Percentiles rank a stretch among this genome's conserved stretches.
Evolutionary conservation across 2,888 invertebrate genomes (phyloP).

Genomic region (Diaperis boleti): DNA sequence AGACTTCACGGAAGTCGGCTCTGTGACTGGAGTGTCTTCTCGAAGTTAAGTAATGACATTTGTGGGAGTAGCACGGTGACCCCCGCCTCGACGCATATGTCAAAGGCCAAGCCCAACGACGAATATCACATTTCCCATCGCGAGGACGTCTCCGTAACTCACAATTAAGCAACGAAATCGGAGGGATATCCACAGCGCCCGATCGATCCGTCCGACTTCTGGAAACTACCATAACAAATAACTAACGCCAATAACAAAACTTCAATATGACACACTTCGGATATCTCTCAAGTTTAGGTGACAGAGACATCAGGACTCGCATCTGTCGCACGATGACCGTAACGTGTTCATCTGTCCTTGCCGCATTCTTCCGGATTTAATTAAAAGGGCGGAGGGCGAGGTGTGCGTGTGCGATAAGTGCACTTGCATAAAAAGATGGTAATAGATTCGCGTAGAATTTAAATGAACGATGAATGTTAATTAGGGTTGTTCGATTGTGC

Average conservation of each 20-base stretch:
- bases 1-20: constrained; percentile 10
- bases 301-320: constrained; percentile 64
- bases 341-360: constrained; percentile 52
- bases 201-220: constrained; percentile 42
- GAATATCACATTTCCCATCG: constrained; percentile 34
- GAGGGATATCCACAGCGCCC: no score
- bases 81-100: constrained; percentile 43
- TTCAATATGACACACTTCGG: constrained; percentile 64
- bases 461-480: constrained; percentile 35
- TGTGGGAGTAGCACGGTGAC: constrained; percentile 32
- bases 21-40: neutral
- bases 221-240: constrained; percentile 58
- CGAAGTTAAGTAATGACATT: constrained; percentile 14
- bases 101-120: constrained; percentile 45
- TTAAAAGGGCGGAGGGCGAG: constrained; percentile 32
- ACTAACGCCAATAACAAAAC: constrained; percentile 62
- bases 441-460: constrained; percentile 37
- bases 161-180: neutral
- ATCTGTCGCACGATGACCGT: constrained; percentile 54
- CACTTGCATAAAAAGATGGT: constrained; percentile 15
- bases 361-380: constrained; percentile 27
- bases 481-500: constrained; percentile 32
- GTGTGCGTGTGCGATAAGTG: constrained; percentile 16
- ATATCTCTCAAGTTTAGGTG: constrained; percentile 62
- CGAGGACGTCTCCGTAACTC: neutral